These are phyloP conservation scores for Chauna torquata DNA, from an alignment of 2,113 vertebrate genomes.

Conservation along the genomic window DNA sequence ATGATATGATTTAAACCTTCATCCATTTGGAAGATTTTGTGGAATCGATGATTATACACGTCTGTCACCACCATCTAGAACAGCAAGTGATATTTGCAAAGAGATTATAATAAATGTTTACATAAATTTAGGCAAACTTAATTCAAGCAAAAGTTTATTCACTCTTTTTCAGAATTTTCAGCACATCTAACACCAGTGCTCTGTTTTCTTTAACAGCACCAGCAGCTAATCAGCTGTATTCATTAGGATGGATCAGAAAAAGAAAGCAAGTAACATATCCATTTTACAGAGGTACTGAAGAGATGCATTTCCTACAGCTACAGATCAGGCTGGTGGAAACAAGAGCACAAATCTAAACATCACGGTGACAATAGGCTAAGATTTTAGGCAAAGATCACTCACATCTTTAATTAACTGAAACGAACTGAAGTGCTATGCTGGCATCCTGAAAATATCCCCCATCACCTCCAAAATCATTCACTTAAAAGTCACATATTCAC, in stretches of 20 bases:
- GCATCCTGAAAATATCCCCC: not conserved
- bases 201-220: not conserved
- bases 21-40: constrained; percentile 94
- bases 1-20: constrained; percentile 94
- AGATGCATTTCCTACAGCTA: not conserved
- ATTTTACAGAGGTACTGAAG: not conserved
- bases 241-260: not conserved
- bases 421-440: not conserved
- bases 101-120: not conserved
- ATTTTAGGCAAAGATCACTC: not conserved
- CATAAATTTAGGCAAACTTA: not conserved
- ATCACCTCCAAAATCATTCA: not conserved
- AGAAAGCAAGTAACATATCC: not conserved
- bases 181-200: not conserved
- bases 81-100: constrained; percentile 46
- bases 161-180: not conserved
- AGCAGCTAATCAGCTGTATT: not conserved
- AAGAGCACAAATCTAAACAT: not conserved
- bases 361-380: not conserved
- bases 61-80: constrained; percentile 96
- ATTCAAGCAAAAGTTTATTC: not conserved
- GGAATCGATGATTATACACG: constrained; percentile 97
- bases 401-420: not conserved
- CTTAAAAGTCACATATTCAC: too few species aligned
- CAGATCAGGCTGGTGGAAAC: not conserved